Base-by-base conservation (phyloP, 2,797 vertebrate species). In the Bradypus variegatus region DNA sequence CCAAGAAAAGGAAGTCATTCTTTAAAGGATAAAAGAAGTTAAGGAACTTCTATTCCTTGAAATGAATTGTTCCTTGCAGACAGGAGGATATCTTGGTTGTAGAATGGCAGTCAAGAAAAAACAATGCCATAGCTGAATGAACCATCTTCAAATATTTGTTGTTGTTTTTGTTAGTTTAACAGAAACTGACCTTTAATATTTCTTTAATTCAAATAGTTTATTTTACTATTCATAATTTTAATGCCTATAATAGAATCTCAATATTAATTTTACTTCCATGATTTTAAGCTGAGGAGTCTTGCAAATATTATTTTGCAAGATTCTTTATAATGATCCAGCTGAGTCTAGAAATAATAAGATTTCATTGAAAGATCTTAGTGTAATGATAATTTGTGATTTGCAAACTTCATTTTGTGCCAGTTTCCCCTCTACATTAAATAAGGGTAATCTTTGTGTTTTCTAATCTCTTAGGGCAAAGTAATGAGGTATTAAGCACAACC, bases 1-100 rank as follows among this genome's bases (percentile, higher is more conserved):
- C 33, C 41, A 83, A 33, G 62, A 69, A 88, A 88, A 85, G 18
- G 16, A 93, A 91, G 25, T 58, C 27, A 80, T 23, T 75, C 10
- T 91, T 92, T 79, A 58, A 75, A 27, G 55, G 23, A 23, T 38
- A 86, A 83, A 70, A 50, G n/a, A 89, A 86, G 19, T 15, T n/a
- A 93, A 91, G 29, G 12, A 64, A 89, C 31, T 92, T 76, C 93
- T 91, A 94, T 2, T 19, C 25, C 25, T 79, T 90, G 76, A 92
- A 95, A 83, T 38, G n/a, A 84, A 15, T 85, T 48, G 5, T 95
- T 93, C 23, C 38, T 80, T 60, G 65, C 55, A 88, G 29, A 45
- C 33, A 89, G 91, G 29, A 96, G 91, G 41, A 11, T 67, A 94
- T 95, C 80, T 73, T 95, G 62, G 15, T 73, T 87, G 64, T 60